Evolutionary conservation across 2,113 vertebrate genomes (phyloP).

Genomic region (Vanacampus margaritifer): DNA sequence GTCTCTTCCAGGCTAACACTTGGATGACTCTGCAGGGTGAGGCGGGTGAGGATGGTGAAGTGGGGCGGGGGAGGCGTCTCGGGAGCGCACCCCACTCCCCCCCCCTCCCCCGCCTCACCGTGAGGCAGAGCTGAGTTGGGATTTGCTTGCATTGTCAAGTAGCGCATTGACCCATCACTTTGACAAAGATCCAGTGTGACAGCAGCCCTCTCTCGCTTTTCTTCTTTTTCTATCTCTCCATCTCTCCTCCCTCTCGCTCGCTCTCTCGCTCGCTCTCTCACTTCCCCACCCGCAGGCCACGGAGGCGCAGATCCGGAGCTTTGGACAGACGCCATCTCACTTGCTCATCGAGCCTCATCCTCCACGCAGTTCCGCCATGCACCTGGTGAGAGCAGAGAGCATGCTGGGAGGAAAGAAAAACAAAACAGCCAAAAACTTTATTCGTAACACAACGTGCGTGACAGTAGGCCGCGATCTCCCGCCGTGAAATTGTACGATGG

Average conservation of each 20-base stretch:
- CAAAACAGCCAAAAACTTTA: background rate
- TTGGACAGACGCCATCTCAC: slow-evolving; percentile 99
- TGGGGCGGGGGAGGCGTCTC: slow-evolving; percentile 46
- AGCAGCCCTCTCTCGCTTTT: slow-evolving; percentile 70
- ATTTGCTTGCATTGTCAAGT: slow-evolving; percentile 89
- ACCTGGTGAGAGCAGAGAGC: slow-evolving; percentile 89
- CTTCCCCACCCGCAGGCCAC: slow-evolving; percentile 85
- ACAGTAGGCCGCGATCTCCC: too few species aligned
- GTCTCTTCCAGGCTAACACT: slow-evolving; percentile 94
- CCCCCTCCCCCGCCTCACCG: slow-evolving; percentile 26
- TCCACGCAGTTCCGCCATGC: slow-evolving; percentile 98
- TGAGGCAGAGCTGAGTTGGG: slow-evolving; percentile 83
- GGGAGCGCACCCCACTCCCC: slow-evolving; percentile 75
- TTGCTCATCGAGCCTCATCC: slow-evolving; percentile 99
- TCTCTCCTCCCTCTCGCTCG: slow-evolving; percentile 54
- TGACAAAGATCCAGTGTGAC: slow-evolving; percentile 90
- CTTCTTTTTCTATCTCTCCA: slow-evolving; percentile 52
- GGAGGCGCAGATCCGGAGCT: slow-evolving; percentile 95
- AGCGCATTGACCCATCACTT: slow-evolving; percentile 87
- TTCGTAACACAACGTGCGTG: too few species aligned
- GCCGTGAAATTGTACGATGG: too few species aligned
- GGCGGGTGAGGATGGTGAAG: slow-evolving; percentile 75
- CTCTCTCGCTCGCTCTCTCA: slow-evolving; percentile 49
- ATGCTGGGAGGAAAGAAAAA: slow-evolving; percentile 49
- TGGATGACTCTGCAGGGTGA: slow-evolving; percentile 87